Base-by-base conservation (phyloP, 2,888 invertebrate genomes). In the Drosophila antonietae region DNA sequence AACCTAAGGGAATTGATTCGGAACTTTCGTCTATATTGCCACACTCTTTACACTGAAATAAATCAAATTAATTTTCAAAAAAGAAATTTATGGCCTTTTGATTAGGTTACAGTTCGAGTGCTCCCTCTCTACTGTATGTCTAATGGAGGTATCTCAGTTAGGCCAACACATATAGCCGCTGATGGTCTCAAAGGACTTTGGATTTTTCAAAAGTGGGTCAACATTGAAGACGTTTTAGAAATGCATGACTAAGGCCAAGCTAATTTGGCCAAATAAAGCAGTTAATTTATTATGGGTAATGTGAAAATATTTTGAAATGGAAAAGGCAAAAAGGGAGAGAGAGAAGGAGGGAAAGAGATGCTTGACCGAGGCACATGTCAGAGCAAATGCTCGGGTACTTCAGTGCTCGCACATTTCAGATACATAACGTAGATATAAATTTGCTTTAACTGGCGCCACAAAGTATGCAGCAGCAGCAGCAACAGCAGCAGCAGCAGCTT, bases 371-470 rank as follows among this genome's bases (percentile, higher is more conserved):
- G 18, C 60, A 55, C 39, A 61, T 49, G 41, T 49, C 41, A 60
- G 43, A 23, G 44, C 43, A 52, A 37, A 14, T 3, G 51, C 51
- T 44, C 3, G 51, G 41, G 35, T 47, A 70, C 55, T 62, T 37
- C 15, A 41, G 60, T 35, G 56, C 56, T 56, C 31, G 56, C 6
- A 23, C 61, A 43, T 56, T 33, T 33, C 3, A 35, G 62, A 28
- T 58, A 18, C 15, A 63, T 58, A 58, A 46, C 10, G 58, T 46
- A 41, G 31, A 28, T 39, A 74, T 68, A 67, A 74, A 73, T 53
- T 73, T 74, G 68, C 43, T 43, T 74, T 68, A 73, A 73, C 60
- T 73, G 74, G 56, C 72, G 68, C 74, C 74, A 39, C 62, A 62
- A 56, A 46, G 58, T 63, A 57, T 44, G 58, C 57, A 47, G 62